phyloP scores from a whole-genome alignment of 2,888 invertebrate species.

The Strigamia crassipes region DNA sequence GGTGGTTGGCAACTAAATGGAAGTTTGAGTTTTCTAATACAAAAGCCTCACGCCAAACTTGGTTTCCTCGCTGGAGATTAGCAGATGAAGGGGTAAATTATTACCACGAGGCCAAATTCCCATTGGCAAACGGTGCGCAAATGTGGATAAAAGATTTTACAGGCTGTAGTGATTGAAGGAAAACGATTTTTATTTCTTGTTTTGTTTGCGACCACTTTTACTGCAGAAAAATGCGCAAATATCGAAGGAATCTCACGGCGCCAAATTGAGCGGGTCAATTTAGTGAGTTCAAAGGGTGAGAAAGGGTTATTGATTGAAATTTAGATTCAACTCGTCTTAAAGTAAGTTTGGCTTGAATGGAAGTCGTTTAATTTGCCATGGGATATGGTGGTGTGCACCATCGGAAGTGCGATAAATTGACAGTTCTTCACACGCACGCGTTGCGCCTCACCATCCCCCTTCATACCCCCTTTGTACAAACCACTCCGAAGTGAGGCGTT shows the following conservation, averaged over 20 bases:
- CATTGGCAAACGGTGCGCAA: constrained; percentile 16
- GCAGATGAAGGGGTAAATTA: not conserved
- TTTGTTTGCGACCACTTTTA: too few relatives aligned
- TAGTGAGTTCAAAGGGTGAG: not conserved
- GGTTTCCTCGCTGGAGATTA: constrained; percentile 21
- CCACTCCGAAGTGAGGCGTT: constrained; percentile 5
- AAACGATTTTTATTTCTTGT: not conserved
- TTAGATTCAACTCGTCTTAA: not conserved
- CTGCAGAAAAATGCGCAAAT: not conserved
- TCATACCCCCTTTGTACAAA: constrained; percentile 19
- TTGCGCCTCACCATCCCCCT: not conserved
- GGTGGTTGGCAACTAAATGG: constrained; percentile 38
- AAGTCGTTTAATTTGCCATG: constrained; percentile 45
- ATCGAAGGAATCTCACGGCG: not conserved
- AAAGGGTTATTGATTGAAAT: not conserved
- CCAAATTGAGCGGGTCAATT: not conserved
- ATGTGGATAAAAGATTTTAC: not conserved
- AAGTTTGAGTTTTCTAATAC: constrained; percentile 43
- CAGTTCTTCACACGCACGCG: constrained; percentile 10
- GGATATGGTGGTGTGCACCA: constrained; percentile 37
- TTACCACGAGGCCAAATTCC: constrained; percentile 13
- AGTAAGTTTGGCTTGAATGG: constrained; percentile 13
- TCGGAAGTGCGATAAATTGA: constrained; percentile 44
- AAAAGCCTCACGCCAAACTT: constrained; percentile 20
- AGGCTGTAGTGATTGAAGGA: not conserved